These are phyloP conservation scores for Corythoichthys intestinalis DNA, from an alignment of 2,113 vertebrate genomes.

Conservation along the genomic window DNA sequence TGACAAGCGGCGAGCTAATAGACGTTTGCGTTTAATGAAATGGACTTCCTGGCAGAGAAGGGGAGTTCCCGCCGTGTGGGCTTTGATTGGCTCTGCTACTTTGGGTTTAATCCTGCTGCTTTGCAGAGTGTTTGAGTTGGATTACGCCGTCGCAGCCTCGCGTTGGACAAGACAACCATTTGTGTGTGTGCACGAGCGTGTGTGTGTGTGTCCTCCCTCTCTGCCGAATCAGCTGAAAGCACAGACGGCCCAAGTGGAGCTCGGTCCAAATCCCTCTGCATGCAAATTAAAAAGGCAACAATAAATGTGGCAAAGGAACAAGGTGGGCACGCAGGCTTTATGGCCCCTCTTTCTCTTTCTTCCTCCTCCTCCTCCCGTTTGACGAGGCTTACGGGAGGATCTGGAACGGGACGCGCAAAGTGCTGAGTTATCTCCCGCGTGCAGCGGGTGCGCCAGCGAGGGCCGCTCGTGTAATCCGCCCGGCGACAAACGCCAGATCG, in stretches of 20 bases:
- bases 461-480: not conserved
- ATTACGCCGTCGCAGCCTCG: conserved; percentile 67
- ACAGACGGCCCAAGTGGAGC: conserved; percentile 70
- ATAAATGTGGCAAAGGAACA: conserved; percentile 77
- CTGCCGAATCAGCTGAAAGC: conserved; percentile 68
- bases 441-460: conserved; percentile 61
- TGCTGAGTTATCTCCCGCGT: conserved; percentile 78
- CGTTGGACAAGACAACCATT: conserved; percentile 56
- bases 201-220: conserved; percentile 33
- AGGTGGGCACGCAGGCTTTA: conserved; percentile 71
- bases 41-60: conserved; percentile 57
- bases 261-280: conserved; percentile 72
- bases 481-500: not conserved
- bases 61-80: conserved; percentile 57
- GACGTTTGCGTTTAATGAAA: conserved; percentile 59
- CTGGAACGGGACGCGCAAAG: conserved; percentile 69
- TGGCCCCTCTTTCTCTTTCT: conserved; percentile 35
- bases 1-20: conserved; percentile 50
- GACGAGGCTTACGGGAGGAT: conserved; percentile 74
- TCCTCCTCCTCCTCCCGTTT: conserved; percentile 56
- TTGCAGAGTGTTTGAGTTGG: conserved; percentile 60
- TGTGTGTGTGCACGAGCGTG: conserved; percentile 30
- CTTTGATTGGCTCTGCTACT: conserved; percentile 67
- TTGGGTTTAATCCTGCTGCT: conserved; percentile 70
- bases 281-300: conserved; percentile 75